These are phyloP conservation scores for Gnathonemus echidnorhynchus DNA, from an alignment of 2,113 vertebrate species.

Conservation along the genomic window DNA sequence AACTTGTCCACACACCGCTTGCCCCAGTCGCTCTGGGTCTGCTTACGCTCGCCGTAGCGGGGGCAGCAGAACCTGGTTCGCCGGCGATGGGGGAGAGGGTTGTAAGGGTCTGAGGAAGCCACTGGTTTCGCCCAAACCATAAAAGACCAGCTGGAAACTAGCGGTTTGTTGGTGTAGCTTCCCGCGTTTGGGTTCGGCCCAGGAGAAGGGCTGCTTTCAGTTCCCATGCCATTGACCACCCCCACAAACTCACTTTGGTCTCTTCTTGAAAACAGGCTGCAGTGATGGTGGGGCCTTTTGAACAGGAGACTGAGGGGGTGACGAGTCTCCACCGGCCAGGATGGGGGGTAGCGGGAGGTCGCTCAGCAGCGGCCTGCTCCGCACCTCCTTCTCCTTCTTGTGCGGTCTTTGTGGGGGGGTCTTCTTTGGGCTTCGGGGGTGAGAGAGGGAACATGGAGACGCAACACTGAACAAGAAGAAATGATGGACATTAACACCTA, in stretches of 20 bases:
- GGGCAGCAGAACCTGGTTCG: conserved; percentile 87
- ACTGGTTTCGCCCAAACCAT: not conserved
- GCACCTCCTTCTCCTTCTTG: conserved; percentile 83
- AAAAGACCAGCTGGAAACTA: not conserved
- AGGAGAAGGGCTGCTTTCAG: not conserved
- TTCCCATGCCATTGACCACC: not conserved
- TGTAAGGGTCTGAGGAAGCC: not conserved
- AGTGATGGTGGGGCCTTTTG: conserved; percentile 73
- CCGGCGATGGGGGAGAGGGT: not conserved
- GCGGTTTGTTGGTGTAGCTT: not conserved
- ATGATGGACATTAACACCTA: not conserved
- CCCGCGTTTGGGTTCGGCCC: not conserved
- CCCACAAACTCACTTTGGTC: conserved; percentile 84
- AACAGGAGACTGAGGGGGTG: conserved; percentile 83
- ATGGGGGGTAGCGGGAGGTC: conserved; percentile 92
- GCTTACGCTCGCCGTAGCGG: conserved; percentile 91
- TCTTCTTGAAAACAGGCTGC: conserved; percentile 82
- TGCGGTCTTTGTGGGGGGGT: conserved; percentile 70
- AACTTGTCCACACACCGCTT: conserved; percentile 98
- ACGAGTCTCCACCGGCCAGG: conserved; percentile 75
- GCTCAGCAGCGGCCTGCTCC: conserved; percentile 79
- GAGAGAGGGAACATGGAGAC: not conserved
- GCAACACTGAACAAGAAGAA: not conserved
- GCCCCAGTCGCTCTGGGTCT: conserved; percentile 93
- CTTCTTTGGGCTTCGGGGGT: conserved; percentile 79